Evolutionary conservation across 1,140 invertebrate genomes (phyloP), one percentile per base, ranked within the genome.

Genomic region (Drosophila carrolli): DNA sequence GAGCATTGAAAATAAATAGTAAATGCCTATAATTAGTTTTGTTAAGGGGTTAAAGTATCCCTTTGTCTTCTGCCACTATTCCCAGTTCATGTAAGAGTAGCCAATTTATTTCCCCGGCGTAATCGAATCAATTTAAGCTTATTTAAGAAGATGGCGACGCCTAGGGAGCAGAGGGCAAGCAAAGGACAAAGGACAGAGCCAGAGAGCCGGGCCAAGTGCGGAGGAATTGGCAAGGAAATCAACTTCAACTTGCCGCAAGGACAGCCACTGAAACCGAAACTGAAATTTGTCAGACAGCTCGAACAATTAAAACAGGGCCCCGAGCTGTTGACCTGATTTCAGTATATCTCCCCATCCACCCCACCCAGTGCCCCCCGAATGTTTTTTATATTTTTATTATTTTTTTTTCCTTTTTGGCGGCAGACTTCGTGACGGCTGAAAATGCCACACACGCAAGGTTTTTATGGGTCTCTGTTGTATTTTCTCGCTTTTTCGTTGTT

Each of bases 381-480:
- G 43, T 61, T 43, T 43, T 66, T 56, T 48, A 50, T 56, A 57
- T 62, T 47, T 79, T 70, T 72, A 65, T 67, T 72, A 82, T 70
- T 73, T 75, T 38, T 48, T 38, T 35, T 40, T 32, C 35, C 41
- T 54, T 73, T 73, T 61, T 48, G 75, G 71, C 75, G 79, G 82
- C 84, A 88, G 83, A 88, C 83, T 75, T 86, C 70, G 80, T 78
- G 83, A 77, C 83, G 83, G 51, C 84, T 77, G 60, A 76, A 83
- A 83, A 83, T 83, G 81, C 77, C 81, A 58, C 44, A 80, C 84
- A 89, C 79, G 79, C 83, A 80, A 88, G 76, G 80, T 78, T 76
- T 38, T 59, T 75, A 50, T 75, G 72, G 41, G 60, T 57, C 73
- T 75, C 57, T 47, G 27, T 13, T 35, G 63, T 55, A 51, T 68